Percentiles rank a stretch among this genome's conserved stretches.
These are phyloP conservation scores for Poeciliopsis gracilis DNA, from an alignment of 2,797 vertebrate genomes.

Conservation along the genomic window DNA sequence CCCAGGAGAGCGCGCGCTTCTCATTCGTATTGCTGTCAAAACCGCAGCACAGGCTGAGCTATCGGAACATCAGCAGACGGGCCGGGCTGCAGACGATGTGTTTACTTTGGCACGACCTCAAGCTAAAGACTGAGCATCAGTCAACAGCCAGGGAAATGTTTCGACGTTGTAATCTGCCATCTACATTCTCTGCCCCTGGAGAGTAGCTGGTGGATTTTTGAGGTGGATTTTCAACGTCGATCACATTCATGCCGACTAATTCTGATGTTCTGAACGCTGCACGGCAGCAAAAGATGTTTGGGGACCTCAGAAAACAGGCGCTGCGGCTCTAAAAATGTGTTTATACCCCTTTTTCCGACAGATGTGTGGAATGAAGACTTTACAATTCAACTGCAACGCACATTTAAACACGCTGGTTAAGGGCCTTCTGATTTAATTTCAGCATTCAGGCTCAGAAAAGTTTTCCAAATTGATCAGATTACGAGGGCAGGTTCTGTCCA, in stretches of 20 bases:
- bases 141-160: neutral
- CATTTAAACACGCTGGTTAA: neutral
- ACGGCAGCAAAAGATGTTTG: neutral
- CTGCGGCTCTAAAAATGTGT: neutral
- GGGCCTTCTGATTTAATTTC: neutral
- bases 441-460: neutral
- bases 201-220: neutral
- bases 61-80: neutral
- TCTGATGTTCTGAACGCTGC: neutral
- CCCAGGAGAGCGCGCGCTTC: neutral
- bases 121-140: conserved; percentile 16
- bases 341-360: neutral
- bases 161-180: conserved; percentile 6
- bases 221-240: neutral
- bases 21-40: conserved; percentile 1
- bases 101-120: conserved; percentile 16
- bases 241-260: neutral
- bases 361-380: neutral
- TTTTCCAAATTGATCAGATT: neutral
- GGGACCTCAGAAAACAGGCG: neutral
- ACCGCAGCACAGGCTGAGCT: neutral
- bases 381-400: neutral
- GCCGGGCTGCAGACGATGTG: neutral
- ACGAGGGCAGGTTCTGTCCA: too few species aligned
- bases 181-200: conserved; percentile 1